A percentile compares a stretch with the other conserved stretches of the same genome.
Evolutionary conservation across 1,140 invertebrate genomes (phyloP).

Genomic region (Globodera rostochiensis): DNA sequence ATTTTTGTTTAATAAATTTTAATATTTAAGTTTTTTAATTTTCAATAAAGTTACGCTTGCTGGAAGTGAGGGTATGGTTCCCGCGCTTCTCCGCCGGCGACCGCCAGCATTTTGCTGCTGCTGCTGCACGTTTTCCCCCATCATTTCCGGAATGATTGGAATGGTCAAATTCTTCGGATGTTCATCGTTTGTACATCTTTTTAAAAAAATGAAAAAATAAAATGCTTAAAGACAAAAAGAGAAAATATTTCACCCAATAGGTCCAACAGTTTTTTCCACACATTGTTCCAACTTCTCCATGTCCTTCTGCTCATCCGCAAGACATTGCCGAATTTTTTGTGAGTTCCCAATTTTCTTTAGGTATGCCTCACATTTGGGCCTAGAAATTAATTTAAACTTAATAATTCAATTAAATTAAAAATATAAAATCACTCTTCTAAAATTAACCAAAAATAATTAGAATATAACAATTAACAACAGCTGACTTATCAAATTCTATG

Average conservation of each 20-base stretch:
- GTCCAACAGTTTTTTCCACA: slow-evolving; percentile 54
- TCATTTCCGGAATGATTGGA: slow-evolving; percentile 50
- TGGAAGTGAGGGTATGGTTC: neutral
- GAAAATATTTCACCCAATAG: slow-evolving; percentile 32
- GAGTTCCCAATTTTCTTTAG: slow-evolving; percentile 54
- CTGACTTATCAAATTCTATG: too few species aligned
- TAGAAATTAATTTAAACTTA: slow-evolving; percentile 21
- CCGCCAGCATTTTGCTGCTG: neutral
- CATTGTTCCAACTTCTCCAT: slow-evolving; percentile 54
- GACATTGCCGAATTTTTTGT: slow-evolving; percentile 50
- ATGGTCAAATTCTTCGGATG: slow-evolving; percentile 54
- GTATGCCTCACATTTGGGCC: slow-evolving; percentile 50
- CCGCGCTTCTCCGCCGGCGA: neutral
- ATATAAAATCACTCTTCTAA: slow-evolving; percentile 28
- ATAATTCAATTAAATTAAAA: slow-evolving; percentile 3
- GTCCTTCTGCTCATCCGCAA: slow-evolving; percentile 52
- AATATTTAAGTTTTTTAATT: too few species aligned
- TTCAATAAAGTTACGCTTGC: neutral
- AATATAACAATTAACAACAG: too few species aligned
- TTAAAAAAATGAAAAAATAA: too few species aligned
- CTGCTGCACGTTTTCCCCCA: slow-evolving; percentile 6
- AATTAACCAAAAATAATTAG: neutral
- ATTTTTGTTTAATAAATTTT: too few species aligned
- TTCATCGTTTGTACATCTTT: slow-evolving; percentile 49
- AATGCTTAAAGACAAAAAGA: too few species aligned